Percentiles rank a stretch among this genome's conserved stretches.
phyloP scores from a whole-genome alignment of 2,797 vertebrate genomes.

The Tiaroga cobitis region DNA sequence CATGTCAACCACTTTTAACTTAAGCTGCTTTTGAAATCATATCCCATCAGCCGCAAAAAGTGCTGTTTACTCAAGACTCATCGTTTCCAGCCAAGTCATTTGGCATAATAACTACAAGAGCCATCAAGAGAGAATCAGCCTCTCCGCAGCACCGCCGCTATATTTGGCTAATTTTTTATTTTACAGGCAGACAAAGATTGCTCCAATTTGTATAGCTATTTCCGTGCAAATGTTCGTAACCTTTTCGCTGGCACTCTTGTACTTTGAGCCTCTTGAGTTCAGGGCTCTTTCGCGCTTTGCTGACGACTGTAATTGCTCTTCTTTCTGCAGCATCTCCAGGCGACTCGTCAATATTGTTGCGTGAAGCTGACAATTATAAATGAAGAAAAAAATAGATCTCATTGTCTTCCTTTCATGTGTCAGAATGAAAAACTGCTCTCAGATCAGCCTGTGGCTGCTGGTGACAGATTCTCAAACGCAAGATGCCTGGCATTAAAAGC shows the following conservation, averaged over 20 bases:
- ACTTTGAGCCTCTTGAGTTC: constrained; percentile 10
- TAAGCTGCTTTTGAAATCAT: constrained; percentile 33
- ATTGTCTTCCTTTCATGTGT: constrained; percentile 55
- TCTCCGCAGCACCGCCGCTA: neutral
- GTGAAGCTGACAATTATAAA: constrained; percentile 29
- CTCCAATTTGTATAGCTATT: constrained; percentile 27
- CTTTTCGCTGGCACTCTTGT: neutral
- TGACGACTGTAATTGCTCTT: neutral
- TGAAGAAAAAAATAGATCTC: constrained; percentile 31
- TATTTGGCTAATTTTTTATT: constrained; percentile 18
- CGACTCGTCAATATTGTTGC: constrained; percentile 20
- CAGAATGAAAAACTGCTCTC: constrained; percentile 48
- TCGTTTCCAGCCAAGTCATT: constrained; percentile 46
- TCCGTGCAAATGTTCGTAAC: neutral
- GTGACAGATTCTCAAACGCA: constrained; percentile 47
- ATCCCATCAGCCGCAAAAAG: constrained; percentile 20
- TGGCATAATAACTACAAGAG: constrained; percentile 43
- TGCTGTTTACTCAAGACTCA: constrained; percentile 37
- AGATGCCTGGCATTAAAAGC: constrained; percentile 35
- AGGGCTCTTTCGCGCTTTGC: neutral
- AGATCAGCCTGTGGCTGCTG: constrained; percentile 46
- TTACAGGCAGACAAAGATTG: neutral
- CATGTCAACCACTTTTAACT: constrained; percentile 10
- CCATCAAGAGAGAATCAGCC: constrained; percentile 21
- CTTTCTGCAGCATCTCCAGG: neutral